Evolutionary conservation across 2,113 vertebrate species (phyloP).

Genomic region (Vombatus ursinus): DNA sequence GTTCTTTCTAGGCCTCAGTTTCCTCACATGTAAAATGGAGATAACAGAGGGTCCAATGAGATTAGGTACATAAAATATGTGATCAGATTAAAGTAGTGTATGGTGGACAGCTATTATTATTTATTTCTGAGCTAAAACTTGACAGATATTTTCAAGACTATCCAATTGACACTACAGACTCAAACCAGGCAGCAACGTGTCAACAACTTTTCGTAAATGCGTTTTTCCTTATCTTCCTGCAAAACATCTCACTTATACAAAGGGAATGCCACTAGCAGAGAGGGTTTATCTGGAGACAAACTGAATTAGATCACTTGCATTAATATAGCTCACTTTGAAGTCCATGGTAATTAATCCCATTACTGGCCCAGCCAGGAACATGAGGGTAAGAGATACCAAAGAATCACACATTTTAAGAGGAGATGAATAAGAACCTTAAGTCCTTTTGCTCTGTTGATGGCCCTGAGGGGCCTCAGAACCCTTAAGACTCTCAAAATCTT

Average conservation of each 20-base stretch:
- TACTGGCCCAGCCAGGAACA: background rate
- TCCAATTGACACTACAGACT: background rate
- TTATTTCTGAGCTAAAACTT: background rate
- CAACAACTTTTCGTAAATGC: background rate
- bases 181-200: background rate
- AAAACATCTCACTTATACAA: background rate
- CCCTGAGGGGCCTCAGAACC: constrained; percentile 95
- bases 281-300: background rate
- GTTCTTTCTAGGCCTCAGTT: background rate
- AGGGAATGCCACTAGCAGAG: background rate
- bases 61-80: background rate
- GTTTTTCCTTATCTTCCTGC: background rate
- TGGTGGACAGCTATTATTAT: background rate
- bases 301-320: background rate
- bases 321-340: background rate
- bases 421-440: constrained; percentile 89
- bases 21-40: background rate
- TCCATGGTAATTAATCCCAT: background rate
- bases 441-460: constrained; percentile 99
- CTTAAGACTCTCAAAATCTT: constrained; percentile 98
- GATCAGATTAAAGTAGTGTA: background rate
- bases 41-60: background rate
- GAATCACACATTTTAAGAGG: background rate
- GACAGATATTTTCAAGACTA: background rate
- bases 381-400: background rate